Evolutionary conservation across 2,113 vertebrate species (phyloP).

Genomic region (Oxygymnocypris stewartii): DNA sequence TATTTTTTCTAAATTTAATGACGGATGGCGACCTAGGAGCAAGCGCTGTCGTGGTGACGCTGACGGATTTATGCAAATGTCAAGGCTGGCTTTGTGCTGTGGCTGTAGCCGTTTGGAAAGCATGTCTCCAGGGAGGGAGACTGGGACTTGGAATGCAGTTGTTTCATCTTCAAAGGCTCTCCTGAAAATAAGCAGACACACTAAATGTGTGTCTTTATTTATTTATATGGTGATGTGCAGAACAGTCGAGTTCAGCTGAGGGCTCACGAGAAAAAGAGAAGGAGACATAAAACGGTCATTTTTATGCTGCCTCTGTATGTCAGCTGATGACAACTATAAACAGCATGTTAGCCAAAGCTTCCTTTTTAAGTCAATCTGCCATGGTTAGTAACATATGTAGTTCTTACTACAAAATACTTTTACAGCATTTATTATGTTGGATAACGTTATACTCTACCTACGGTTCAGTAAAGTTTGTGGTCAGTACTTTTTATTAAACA

Average conservation of each 20-base stretch:
- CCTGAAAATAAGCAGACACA: constrained; percentile 45
- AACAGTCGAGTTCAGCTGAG: not conserved
- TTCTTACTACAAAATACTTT: not conserved
- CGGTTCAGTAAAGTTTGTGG: not conserved
- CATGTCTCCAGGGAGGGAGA: constrained; percentile 43
- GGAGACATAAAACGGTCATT: not conserved
- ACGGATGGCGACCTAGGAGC: constrained; percentile 2
- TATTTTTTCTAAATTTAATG: constrained; percentile 35
- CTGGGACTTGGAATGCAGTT: constrained; percentile 44
- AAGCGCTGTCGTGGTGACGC: constrained; percentile 3
- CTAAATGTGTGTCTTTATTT: constrained; percentile 50
- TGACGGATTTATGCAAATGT: constrained; percentile 56
- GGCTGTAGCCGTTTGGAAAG: constrained; percentile 44
- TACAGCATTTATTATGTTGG: not conserved
- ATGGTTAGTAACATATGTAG: not conserved
- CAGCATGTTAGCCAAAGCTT: not conserved
- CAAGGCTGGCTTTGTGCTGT: constrained; percentile 41
- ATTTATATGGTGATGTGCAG: constrained; percentile 37
- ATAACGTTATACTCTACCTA: not conserved
- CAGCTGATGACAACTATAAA: not conserved
- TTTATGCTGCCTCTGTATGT: not conserved
- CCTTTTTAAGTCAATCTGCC: not conserved
- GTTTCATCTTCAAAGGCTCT: constrained; percentile 59
- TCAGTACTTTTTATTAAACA: not conserved
- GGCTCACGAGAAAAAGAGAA: not conserved